Evolutionary conservation across 2,113 vertebrate species (phyloP).

Genomic region (Colius striatus): DNA sequence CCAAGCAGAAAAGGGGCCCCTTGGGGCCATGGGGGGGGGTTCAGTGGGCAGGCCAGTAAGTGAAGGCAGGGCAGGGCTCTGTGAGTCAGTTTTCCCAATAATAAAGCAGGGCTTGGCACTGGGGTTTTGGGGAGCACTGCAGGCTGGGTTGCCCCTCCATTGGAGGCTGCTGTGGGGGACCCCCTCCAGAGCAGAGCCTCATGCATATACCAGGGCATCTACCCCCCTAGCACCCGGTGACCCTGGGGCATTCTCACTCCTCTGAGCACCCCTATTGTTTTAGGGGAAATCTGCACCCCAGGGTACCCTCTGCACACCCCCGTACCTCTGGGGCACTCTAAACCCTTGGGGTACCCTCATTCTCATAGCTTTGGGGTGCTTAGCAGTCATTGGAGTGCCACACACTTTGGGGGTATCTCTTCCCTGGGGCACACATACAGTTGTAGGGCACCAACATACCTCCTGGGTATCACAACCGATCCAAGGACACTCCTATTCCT

Average conservation of each 20-base stretch:
- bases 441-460: no score
- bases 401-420: neutral
- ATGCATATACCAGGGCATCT: no score
- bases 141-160: no score
- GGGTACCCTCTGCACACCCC: neutral
- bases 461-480: neutral
- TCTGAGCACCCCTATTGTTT: neutral
- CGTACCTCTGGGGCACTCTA: neutral
- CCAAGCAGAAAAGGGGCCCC: rapidly evolving
- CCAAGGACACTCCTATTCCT: neutral
- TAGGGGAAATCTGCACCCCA: neutral
- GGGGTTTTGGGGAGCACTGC: neutral
- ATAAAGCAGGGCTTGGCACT: rapidly evolving
- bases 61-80: neutral
- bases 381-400: no score
- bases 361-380: neutral
- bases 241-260: neutral
- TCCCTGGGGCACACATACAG: neutral
- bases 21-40: rapidly evolving
- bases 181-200: neutral
- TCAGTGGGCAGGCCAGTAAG: neutral
- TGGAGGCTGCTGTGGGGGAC: no score
- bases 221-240: rapidly evolving
- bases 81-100: neutral
- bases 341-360: neutral